Base-by-base conservation (phyloP, 2,888 invertebrate species). In the Ptycholaimellus sp. region DNA sequence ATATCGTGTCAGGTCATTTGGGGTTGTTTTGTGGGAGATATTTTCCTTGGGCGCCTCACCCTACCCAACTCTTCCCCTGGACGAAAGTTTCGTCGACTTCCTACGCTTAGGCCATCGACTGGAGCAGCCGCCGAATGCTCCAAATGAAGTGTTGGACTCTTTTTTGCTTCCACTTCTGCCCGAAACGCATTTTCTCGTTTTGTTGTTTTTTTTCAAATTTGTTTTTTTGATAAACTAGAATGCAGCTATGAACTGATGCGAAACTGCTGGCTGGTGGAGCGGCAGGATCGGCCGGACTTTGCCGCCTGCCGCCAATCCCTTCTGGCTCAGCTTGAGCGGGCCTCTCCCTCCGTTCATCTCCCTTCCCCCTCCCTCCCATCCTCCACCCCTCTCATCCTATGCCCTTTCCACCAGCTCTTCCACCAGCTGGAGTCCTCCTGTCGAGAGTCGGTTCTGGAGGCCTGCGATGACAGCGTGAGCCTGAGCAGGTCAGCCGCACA, bases 1-100 rank as follows among this genome's bases (percentile, higher is more conserved):
- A 5, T 3, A 28, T 13, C n/a, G n/a, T 4, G 4, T n/a, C 4
- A n/a, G 5, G 4, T 7, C 4, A 4, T 13, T 28, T 4, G 7
- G 4, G 5, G n/a, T 16, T 16, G 14, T 19, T 13, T 62, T 90
- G 38, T 90, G 87, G 87, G 90, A 93, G 67, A 85, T 90, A 33
- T 85, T 87, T 77, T 85, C 85, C 0, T 68, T 85, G 35, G 90
- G 90, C 16, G 85, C 82, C 14, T 82, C 83, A 5, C 90, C 90
- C 0, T 90, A 90, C 65, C 85, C 87, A 2, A 76, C 90, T 13
- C 80, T 81, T 3, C 78, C 83, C n/a, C 20, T 40, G 11, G 35
- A 41, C 3, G 81, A 85, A 59, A 78, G 80, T 52, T 70, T 90
- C 48, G 82, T 83, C 64, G 76, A 78, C 54, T 70, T 80, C 43